phyloP scores from a whole-genome alignment of 35 echinoderm and acorn worm species.

The Antedon bifida region DNA sequence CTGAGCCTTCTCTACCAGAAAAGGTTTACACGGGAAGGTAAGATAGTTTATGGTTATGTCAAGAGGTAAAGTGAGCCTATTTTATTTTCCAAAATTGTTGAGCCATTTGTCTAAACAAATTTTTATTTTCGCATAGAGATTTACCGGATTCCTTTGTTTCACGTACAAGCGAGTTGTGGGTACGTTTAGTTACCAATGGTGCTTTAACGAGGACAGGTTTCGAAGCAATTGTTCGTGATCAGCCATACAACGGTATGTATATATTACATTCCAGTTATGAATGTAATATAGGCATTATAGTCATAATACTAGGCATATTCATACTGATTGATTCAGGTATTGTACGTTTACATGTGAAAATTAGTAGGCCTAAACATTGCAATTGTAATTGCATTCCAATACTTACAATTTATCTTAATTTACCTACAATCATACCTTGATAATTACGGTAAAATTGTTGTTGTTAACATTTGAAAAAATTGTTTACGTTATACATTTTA shows the following conservation, averaged over 20 bases:
- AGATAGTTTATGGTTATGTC: neutral
- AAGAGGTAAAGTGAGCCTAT: too few species aligned
- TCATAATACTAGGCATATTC: neutral
- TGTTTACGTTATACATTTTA: too few species aligned
- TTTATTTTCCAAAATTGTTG: too few species aligned
- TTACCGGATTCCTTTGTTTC: neutral
- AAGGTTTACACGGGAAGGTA: neutral
- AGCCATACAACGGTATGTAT: slow-evolving; percentile 54
- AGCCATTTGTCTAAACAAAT: too few species aligned
- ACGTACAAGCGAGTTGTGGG: slow-evolving; percentile 19
- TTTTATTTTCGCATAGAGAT: neutral
- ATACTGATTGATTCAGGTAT: neutral
- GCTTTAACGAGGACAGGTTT: slow-evolving; percentile 51
- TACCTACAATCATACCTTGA: too few species aligned
- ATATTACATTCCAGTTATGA: neutral
- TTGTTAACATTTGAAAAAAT: too few species aligned
- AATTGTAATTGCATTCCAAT: too few species aligned
- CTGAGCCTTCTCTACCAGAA: neutral
- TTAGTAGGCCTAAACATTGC: too few species aligned
- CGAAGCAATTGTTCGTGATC: slow-evolving; percentile 42
- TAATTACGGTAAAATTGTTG: too few species aligned
- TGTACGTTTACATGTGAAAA: too few species aligned
- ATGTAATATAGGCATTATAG: neutral
- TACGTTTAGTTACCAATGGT: slow-evolving; percentile 54
- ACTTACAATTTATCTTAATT: too few species aligned